Percentiles rank a stretch among this genome's conserved stretches.
Evolutionary conservation across 2,888 invertebrate species (phyloP).

Genomic region (Sarcophaga caerulescens): DNA sequence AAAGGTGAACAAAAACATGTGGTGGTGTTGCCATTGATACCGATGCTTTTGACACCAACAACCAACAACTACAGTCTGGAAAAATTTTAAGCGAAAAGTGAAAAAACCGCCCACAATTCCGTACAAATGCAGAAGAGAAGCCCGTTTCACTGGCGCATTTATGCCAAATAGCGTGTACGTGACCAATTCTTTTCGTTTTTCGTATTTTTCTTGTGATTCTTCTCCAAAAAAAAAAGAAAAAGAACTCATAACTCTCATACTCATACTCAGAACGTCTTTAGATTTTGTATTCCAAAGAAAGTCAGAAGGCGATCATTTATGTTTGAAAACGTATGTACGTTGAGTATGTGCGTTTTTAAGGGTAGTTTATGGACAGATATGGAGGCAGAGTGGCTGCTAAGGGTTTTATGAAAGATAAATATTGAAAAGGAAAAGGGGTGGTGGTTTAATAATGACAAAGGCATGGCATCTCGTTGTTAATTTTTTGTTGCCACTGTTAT

Average conservation of each 20-base stretch:
- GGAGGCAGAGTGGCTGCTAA: slow-evolving; percentile 39
- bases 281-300: slow-evolving; percentile 16
- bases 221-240: slow-evolving; percentile 10
- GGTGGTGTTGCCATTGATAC: background rate
- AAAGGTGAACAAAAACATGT: slow-evolving; percentile 60
- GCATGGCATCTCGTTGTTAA: slow-evolving; percentile 25
- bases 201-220: background rate
- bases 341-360: slow-evolving; percentile 59
- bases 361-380: slow-evolving; percentile 50
- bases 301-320: slow-evolving; percentile 77
- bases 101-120: slow-evolving; percentile 35
- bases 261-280: background rate
- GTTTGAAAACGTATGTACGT: slow-evolving; percentile 73
- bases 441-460: slow-evolving; percentile 40
- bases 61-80: slow-evolving; percentile 36
- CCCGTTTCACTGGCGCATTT: slow-evolving; percentile 53
- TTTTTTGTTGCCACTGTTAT: slow-evolving; percentile 16
- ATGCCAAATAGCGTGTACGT: slow-evolving; percentile 79
- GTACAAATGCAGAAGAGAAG: slow-evolving; percentile 31
- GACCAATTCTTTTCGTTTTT: slow-evolving; percentile 76
- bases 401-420: slow-evolving; percentile 57
- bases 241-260: background rate
- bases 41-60: too few relatives aligned
- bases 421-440: slow-evolving; percentile 16
- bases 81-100: slow-evolving; percentile 23